These are phyloP conservation scores for Calliopum simillimum DNA, from an alignment of 2,888 invertebrate genomes.

Conservation along the genomic window DNA sequence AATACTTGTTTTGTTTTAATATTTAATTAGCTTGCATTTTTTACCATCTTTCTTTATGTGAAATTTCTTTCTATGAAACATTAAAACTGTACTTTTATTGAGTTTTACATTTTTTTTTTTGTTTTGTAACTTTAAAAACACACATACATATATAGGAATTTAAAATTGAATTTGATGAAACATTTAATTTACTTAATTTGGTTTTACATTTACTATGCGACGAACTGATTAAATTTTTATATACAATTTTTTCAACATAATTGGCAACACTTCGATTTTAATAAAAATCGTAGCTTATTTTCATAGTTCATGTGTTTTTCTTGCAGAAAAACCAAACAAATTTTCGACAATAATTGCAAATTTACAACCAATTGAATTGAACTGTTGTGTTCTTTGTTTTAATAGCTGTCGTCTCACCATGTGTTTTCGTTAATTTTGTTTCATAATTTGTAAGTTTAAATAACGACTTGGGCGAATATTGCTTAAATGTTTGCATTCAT, in stretches of 20 bases:
- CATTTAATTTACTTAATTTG: conserved; percentile 17
- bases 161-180: conserved; percentile 18
- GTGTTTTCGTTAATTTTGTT: no score
- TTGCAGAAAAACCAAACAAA: conserved; percentile 35
- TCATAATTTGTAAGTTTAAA: no score
- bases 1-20: neutral
- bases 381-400: no score
- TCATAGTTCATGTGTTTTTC: no score
- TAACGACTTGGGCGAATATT: no score
- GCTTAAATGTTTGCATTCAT: no score
- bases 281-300: conserved; percentile 43
- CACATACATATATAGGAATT: conserved; percentile 42
- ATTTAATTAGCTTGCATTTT: neutral
- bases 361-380: conserved; percentile 54
- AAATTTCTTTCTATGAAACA: no score
- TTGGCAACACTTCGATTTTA: conserved; percentile 52
- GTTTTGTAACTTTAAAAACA: conserved; percentile 48
- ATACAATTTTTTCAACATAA: conserved; percentile 46
- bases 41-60: no score
- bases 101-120: conserved; percentile 35
- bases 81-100: conserved; percentile 6
- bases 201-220: conserved; percentile 27
- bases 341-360: conserved; percentile 36
- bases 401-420: no score
- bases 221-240: conserved; percentile 5